Conservation (phyloP, 2,888 invertebrate genomes). For the Automeris io region DNA sequence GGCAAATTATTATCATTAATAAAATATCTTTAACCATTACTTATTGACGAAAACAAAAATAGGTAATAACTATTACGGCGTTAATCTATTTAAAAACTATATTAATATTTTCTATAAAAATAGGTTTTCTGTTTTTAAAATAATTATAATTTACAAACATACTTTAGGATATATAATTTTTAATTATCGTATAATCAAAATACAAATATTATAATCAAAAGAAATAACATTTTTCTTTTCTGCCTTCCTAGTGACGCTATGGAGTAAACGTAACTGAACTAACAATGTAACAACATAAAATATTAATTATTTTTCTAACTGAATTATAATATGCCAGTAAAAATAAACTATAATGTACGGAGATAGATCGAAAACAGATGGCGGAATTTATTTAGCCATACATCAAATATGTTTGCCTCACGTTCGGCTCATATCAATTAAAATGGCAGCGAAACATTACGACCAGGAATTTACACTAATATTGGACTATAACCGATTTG, state of each 20-base stretch:
- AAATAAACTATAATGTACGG: neutral
- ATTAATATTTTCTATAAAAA: no score
- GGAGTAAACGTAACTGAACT: neutral
- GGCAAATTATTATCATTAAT: slow-evolving; percentile 4
- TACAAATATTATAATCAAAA: no score
- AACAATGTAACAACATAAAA: neutral
- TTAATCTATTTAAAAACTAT: no score
- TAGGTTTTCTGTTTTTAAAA: no score
- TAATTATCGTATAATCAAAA: no score
- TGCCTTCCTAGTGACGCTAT: no score
- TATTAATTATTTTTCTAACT: neutral
- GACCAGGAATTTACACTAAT: slow-evolving; percentile 16
- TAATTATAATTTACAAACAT: no score
- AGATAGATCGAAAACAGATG: slow-evolving; percentile 22
- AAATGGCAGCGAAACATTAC: slow-evolving; percentile 31
- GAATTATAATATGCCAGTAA: neutral
- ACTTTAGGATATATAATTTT: no score
- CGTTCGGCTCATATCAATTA: slow-evolving; percentile 30
- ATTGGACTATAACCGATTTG: slow-evolving; percentile 13
- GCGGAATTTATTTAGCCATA: slow-evolving; percentile 28
- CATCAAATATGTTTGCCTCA: slow-evolving; percentile 30
- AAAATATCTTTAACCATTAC: slow-evolving; percentile 2
- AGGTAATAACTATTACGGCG: no score
- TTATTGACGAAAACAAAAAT: no score
- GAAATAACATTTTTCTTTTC: no score